These are phyloP conservation scores for Sarcophaga peregrina DNA, from an alignment of 1,140 invertebrate species.

Conservation along the genomic window DNA sequence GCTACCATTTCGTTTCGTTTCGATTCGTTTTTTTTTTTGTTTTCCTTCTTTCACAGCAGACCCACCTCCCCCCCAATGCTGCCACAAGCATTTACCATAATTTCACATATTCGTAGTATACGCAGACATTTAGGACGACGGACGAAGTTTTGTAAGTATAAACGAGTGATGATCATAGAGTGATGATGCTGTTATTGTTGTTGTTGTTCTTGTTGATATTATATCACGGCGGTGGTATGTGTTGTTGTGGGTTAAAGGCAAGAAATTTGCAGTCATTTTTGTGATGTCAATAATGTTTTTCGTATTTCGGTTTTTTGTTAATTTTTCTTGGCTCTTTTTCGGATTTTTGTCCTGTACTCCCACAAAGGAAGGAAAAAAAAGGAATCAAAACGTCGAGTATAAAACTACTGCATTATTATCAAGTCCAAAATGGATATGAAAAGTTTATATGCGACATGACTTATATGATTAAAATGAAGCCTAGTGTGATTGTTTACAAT, in stretches of 20 bases:
- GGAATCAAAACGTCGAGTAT: neutral
- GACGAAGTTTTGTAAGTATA: too few species aligned
- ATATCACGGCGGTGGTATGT: slow-evolving; percentile 20
- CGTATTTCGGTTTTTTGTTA: slow-evolving; percentile 13
- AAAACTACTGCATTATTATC: slow-evolving; percentile 41
- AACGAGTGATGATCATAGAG: slow-evolving; percentile 12
- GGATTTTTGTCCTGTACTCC: neutral
- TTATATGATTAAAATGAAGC: slow-evolving; percentile 36
- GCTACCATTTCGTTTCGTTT: neutral
- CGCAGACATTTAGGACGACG: neutral
- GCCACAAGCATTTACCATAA: neutral
- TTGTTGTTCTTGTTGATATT: neutral
- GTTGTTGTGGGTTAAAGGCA: slow-evolving; percentile 37
- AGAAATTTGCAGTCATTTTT: slow-evolving; percentile 41
- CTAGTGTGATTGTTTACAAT: neutral
- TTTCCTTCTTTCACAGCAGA: too few species aligned
- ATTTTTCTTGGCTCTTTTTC: slow-evolving; percentile 5
- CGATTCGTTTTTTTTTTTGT: neutral
- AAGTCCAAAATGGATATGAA: slow-evolving; percentile 38
- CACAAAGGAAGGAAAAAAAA: slow-evolving; percentile 12
- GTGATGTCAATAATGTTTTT: slow-evolving; percentile 38
- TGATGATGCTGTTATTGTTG: neutral
- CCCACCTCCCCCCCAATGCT: neutral
- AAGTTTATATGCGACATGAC: slow-evolving; percentile 34
- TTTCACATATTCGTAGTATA: neutral